Conservation (phyloP, 2,113 vertebrate genomes). For the Okapia johnstoni region DNA sequence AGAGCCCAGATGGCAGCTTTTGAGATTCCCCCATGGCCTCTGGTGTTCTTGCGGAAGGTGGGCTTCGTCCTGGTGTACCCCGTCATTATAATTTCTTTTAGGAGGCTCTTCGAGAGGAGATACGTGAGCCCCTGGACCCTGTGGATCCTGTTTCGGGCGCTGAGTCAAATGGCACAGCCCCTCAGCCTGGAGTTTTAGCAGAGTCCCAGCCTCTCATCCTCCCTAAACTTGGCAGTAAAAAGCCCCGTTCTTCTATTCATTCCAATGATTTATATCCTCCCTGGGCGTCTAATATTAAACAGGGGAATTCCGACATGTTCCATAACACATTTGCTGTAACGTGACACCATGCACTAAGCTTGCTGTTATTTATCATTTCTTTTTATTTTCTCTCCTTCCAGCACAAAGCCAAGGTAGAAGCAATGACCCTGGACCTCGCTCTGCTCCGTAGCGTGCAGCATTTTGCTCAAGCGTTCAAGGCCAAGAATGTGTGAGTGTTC, state of each 20-base stretch:
- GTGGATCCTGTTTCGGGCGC: not conserved
- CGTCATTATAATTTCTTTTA: not conserved
- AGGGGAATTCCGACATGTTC: constrained; percentile 79
- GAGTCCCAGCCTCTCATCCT: constrained; percentile 60
- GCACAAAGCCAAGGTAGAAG: constrained; percentile 97
- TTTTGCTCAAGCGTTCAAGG: constrained; percentile 93
- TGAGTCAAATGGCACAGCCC: constrained; percentile 32
- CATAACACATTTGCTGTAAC: constrained; percentile 77
- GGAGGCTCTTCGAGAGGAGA: not conserved
- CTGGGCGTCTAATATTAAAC: constrained; percentile 80
- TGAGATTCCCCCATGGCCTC: not conserved
- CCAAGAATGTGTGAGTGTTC: constrained; percentile 94
- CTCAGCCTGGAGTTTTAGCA: constrained; percentile 44
- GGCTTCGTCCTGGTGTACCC: not conserved
- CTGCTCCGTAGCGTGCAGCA: constrained; percentile 89
- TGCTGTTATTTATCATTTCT: constrained; percentile 81
- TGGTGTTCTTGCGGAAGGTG: not conserved
- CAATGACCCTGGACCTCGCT: constrained; percentile 93
- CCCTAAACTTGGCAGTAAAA: constrained; percentile 75
- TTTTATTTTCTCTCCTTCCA: constrained; percentile 81
- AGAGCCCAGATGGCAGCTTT: not conserved
- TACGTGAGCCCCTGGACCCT: not conserved
- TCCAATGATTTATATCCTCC: constrained; percentile 78
- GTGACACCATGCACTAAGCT: constrained; percentile 73
- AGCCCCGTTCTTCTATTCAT: constrained; percentile 60